A percentile compares a stretch with the other conserved stretches of the same genome.
These are phyloP conservation scores for Idaea biselata DNA, from an alignment of 2,888 invertebrate species.

Conservation along the genomic window DNA sequence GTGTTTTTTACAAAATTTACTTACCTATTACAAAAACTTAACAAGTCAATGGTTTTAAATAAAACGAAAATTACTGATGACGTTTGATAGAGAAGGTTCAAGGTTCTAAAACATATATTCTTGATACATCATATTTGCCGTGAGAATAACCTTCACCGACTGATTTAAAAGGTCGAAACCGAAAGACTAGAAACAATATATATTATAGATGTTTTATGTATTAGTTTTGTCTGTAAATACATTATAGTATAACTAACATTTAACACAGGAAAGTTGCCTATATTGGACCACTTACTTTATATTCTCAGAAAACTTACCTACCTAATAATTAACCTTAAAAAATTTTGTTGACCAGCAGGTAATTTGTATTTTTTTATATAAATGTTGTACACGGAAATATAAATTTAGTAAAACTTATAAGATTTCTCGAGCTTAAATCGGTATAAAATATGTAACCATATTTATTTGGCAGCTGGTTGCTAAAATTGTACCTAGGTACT, in stretches of 20 bases:
- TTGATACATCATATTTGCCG: background rate
- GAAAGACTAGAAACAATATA: background rate
- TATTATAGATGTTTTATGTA: background rate
- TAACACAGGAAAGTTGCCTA: background rate
- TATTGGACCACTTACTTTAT: background rate
- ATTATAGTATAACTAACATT: background rate
- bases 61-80: background rate
- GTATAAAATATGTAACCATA: too few species aligned
- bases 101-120: background rate
- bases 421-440: too few species aligned
- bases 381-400: too few species aligned
- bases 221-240: background rate
- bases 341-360: too few species aligned
- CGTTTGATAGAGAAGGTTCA: background rate
- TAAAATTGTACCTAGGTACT: too few species aligned
- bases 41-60: background rate
- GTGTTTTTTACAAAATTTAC: background rate
- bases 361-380: too few species aligned
- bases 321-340: too few species aligned
- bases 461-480: too few species aligned
- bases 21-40: background rate
- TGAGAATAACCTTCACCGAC: background rate
- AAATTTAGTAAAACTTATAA: too few species aligned
- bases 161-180: slow-evolving; percentile 1
- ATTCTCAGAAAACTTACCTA: too few species aligned